Percentiles rank a stretch among this genome's conserved stretches.
Evolutionary conservation across 2,888 invertebrate genomes (phyloP).

Genomic region (Nasonovia ribisnigri): DNA sequence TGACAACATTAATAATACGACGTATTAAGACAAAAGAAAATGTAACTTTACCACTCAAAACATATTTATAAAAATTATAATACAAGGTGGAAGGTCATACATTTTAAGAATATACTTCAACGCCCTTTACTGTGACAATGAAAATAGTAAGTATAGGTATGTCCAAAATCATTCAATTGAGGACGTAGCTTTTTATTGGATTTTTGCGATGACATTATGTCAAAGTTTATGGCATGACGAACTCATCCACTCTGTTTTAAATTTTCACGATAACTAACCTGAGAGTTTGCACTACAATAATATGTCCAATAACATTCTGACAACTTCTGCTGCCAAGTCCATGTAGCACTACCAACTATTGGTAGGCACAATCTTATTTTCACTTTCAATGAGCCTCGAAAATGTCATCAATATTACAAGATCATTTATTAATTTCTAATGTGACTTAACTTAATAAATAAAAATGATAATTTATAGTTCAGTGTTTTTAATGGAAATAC

Average conservation of each 20-base stretch:
- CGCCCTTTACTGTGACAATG: not conserved
- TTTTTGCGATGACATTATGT: not conserved
- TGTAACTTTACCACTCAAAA: slow-evolving; percentile 3
- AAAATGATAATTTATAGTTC: not conserved
- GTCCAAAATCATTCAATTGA: not conserved
- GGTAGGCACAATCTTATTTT: not conserved
- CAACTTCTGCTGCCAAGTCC: not conserved
- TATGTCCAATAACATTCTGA: not conserved
- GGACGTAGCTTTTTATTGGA: not conserved
- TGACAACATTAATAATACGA: slow-evolving; percentile 3
- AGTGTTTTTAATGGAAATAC: not conserved
- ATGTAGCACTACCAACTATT: not conserved
- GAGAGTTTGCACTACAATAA: not conserved
- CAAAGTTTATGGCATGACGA: not conserved
- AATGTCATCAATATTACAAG: not conserved
- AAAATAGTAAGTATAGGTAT: not conserved
- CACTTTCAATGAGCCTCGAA: not conserved
- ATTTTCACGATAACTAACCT: not conserved
- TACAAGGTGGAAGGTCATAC: not conserved
- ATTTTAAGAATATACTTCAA: not conserved
- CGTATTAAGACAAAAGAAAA: not conserved
- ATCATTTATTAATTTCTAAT: not conserved
- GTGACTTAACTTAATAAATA: not conserved
- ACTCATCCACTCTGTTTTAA: not conserved
- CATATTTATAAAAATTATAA: slow-evolving; percentile 2